Conservation (phyloP, 2,888 invertebrate genomes). For the Mesochorus sp. region DNA sequence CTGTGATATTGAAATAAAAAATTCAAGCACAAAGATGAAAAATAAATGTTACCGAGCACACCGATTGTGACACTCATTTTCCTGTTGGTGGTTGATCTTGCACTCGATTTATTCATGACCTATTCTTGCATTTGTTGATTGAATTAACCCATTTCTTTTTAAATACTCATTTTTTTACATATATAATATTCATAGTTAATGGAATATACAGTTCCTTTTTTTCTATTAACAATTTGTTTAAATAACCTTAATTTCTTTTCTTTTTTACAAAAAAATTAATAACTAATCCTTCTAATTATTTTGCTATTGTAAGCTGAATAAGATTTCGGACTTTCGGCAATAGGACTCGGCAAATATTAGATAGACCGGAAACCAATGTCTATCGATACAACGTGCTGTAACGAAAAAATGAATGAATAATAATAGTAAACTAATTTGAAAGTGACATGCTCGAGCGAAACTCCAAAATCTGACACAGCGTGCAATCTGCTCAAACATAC, state of each 20-base stretch:
- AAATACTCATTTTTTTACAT: background rate
- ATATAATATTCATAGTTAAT: slow-evolving; percentile 34
- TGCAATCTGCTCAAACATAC: background rate
- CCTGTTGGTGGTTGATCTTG: slow-evolving; percentile 72
- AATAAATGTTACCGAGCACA: too few relatives aligned
- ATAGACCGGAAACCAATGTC: too few relatives aligned
- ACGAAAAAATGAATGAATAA: too few relatives aligned
- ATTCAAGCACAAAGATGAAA: too few relatives aligned
- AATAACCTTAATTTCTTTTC: slow-evolving; percentile 47
- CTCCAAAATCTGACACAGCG: background rate
- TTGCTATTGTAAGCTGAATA: background rate
- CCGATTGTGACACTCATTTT: slow-evolving; percentile 67
- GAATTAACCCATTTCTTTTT: slow-evolving; percentile 44
- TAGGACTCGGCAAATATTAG: too few relatives aligned
- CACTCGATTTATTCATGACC: slow-evolving; percentile 66
- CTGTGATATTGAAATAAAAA: too few relatives aligned
- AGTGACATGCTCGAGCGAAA: background rate
- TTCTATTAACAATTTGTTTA: slow-evolving; percentile 47
- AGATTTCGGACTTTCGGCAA: slow-evolving; percentile 26
- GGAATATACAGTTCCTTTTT: slow-evolving; percentile 48
- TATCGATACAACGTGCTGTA: too few relatives aligned
- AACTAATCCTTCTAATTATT: slow-evolving; percentile 24
- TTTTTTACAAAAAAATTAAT: slow-evolving; percentile 15
- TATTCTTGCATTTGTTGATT: slow-evolving; percentile 67
- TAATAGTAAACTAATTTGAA: too few relatives aligned